phyloP scores from a whole-genome alignment of 2,113 vertebrate genomes.

The Indri indri region DNA sequence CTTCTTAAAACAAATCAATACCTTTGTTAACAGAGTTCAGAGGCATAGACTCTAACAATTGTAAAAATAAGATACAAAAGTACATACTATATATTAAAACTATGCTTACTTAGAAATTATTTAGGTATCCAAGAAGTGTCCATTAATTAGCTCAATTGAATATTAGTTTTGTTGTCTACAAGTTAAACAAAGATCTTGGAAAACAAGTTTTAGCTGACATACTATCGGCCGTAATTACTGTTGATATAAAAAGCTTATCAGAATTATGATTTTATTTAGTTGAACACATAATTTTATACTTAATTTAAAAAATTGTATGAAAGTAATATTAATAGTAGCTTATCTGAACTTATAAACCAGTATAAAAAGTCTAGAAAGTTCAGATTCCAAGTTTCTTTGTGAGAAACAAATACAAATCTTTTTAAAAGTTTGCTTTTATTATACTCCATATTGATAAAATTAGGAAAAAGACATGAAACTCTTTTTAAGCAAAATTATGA shows the following conservation, averaged over 20 bases:
- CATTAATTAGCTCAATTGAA: neutral
- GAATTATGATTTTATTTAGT: neutral
- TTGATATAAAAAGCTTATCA: neutral
- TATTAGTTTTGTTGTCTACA: neutral
- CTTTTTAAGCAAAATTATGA: neutral
- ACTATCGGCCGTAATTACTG: neutral
- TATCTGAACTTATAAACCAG: neutral
- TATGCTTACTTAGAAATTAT: conserved; percentile 10
- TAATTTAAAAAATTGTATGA: neutral
- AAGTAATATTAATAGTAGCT: neutral
- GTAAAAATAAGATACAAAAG: neutral
- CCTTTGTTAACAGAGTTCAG: neutral
- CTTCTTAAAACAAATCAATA: neutral
- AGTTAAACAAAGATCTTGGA: neutral
- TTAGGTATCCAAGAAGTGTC: neutral
- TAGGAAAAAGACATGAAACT: neutral
- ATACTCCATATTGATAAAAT: neutral
- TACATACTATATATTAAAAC: neutral
- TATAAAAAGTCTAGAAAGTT: neutral
- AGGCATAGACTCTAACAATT: neutral
- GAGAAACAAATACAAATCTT: neutral
- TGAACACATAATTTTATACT: neutral
- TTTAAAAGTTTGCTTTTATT: neutral
- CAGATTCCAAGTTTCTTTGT: neutral
- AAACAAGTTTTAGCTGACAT: neutral